A percentile compares a stretch with the other conserved stretches of the same genome.
Conservation (phyloP, 1,140 invertebrate species). For the Pomacea maculata region DNA sequence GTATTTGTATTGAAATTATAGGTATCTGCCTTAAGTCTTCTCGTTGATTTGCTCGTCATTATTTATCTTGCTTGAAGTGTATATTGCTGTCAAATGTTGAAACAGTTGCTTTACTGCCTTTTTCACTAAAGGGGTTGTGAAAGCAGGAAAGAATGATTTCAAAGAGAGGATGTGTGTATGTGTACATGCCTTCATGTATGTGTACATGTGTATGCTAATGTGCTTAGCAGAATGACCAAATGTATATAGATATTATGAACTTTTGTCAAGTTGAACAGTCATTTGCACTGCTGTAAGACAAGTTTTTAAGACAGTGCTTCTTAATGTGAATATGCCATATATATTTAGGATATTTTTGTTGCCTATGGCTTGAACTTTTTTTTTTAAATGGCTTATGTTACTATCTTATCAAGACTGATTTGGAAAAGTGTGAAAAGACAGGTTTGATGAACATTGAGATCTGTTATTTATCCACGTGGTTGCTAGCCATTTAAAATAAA, state of each 20-base stretch:
- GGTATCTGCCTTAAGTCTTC: too few species aligned
- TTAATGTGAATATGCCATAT: too few species aligned
- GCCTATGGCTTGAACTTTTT: too few species aligned
- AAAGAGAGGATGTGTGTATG: constrained; percentile 3
- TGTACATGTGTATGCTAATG: neutral
- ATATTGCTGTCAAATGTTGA: neutral
- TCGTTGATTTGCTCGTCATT: neutral
- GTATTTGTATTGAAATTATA: too few species aligned
- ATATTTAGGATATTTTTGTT: too few species aligned
- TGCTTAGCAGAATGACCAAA: neutral
- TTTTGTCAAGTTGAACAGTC: neutral
- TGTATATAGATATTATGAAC: neutral
- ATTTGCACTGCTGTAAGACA: neutral
- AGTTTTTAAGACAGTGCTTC: too few species aligned
- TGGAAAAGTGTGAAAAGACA: too few species aligned
- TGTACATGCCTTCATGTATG: constrained; percentile 1
- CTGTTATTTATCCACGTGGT: too few species aligned
- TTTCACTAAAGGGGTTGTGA: neutral
- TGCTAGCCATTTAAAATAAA: too few species aligned
- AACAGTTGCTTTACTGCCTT: neutral
- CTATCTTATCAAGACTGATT: too few species aligned
- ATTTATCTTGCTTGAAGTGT: neutral
- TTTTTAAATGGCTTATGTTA: too few species aligned
- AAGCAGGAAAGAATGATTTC: neutral
- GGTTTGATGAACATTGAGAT: too few species aligned